phyloP scores from a whole-genome alignment of 2,888 invertebrate genomes.

The Bugulina stolonifera region DNA sequence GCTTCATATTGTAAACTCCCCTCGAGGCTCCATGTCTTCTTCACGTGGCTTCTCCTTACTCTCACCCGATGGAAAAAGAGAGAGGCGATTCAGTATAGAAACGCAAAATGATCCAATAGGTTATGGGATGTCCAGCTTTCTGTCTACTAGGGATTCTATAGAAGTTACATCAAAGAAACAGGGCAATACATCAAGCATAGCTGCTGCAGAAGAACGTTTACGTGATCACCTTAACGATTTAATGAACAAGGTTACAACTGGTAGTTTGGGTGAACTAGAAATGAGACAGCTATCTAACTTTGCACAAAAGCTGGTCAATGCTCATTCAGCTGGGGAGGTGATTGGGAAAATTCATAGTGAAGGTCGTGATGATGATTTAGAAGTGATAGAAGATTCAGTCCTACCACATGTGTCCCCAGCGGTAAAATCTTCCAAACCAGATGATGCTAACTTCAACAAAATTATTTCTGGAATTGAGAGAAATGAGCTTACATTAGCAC shows the following conservation, averaged over 20 bases:
- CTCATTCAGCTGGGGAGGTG: conserved; percentile 19
- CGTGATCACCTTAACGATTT: background rate
- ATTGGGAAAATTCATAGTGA: background rate
- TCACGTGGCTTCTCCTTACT: background rate
- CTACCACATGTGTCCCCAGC: background rate
- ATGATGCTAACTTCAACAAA: background rate
- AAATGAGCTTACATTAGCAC: background rate
- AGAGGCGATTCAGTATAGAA: background rate
- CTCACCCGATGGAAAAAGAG: background rate
- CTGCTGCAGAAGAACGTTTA: background rate
- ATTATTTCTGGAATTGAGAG: background rate
- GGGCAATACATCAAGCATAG: background rate
- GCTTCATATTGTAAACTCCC: background rate
- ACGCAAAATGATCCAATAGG: conserved; percentile 18
- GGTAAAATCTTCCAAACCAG: background rate
- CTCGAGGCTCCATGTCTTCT: background rate
- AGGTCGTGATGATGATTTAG: background rate
- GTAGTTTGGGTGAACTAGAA: background rate
- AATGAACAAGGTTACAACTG: background rate
- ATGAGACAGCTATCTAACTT: conserved; percentile 22
- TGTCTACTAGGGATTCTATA: conserved; percentile 14
- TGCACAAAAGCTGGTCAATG: conserved; percentile 23
- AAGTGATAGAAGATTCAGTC: background rate
- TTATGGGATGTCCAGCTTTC: conserved; percentile 26
- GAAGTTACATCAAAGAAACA: background rate